phyloP scores from a whole-genome alignment of 2,888 invertebrate genomes.

The Erebia epiphron region DNA sequence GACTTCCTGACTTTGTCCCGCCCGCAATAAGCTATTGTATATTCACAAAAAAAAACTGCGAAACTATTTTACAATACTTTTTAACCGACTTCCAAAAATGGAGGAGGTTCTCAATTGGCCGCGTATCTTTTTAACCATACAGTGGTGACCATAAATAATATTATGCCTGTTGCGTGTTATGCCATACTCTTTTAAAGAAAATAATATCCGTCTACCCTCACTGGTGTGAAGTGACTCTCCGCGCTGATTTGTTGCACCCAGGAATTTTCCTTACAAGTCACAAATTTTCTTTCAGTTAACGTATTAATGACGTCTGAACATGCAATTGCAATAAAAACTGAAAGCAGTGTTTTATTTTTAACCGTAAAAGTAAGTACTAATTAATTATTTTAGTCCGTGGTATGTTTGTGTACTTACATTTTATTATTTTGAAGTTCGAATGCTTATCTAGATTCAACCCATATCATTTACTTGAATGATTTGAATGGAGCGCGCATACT shows the following conservation, averaged over 20 bases:
- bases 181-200: background rate
- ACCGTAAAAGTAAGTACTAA: constrained; percentile 8
- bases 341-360: constrained; percentile 20
- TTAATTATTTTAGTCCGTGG: constrained; percentile 13
- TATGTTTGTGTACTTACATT: constrained; percentile 8
- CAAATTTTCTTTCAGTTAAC: constrained; percentile 35
- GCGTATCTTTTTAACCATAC: background rate
- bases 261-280: constrained; percentile 32
- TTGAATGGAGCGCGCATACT: too few species aligned
- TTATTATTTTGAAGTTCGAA: background rate
- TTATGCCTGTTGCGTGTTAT: background rate
- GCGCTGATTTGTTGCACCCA: constrained; percentile 27
- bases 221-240: constrained; percentile 21
- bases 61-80: too few species aligned
- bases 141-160: background rate
- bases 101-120: too few species aligned
- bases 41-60: too few species aligned
- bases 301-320: constrained; percentile 41
- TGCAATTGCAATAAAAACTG: constrained; percentile 39
- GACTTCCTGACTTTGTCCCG: background rate
- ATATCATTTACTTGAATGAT: too few species aligned
- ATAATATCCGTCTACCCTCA: constrained; percentile 15
- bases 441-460: background rate
- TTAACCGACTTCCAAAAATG: too few species aligned
- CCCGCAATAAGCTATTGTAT: too few species aligned